Base-by-base conservation (phyloP, 1,140 invertebrate species). In the Cecropterus lyciades region DNA sequence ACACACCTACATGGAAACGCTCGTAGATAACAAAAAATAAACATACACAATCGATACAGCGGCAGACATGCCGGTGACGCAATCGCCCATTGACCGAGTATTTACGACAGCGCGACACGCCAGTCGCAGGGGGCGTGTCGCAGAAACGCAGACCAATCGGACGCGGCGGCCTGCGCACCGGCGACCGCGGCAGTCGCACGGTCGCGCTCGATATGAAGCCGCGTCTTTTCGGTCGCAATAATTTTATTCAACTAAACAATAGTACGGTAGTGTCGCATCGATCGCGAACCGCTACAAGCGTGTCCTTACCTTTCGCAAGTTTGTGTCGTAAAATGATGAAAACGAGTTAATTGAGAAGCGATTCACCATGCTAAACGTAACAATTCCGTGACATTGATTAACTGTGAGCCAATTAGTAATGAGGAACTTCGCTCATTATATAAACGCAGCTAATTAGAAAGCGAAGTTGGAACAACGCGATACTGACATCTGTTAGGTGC, bases 121-220 rank as follows among this genome's bases (percentile, higher is more conserved):
- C 57, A 67, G 76, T 79, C 76, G 78, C 77, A 72, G 70, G 68
- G 75, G 77, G 77, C 77, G 71, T 65, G 66, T 66, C 59, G 59
- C 56, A 62, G 45, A 62, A 48, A 62, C 45, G 65, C 65, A 74
- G 51, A 63, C 57, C 70, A 74, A 37, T 11, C 76, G 80, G 70
- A 71, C 10, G 57, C 53, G 51, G 71, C 73, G 73, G 75, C 72
- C 42, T 57, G 53, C 53, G 53, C 69, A 69, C 15, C 68, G 56
- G 57, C 70, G 67, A 74, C 70, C 69, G 73, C 76, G 74, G 46
- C 75, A 77, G 77, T 81, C 79, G 72, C 73, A 74, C 52, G 53
- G 70, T 37, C 40, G 65, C 57, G 48, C 20, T 33, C 55, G 27
- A 45, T 49, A 62, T 37, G 49, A 55, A 56, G 57, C 65, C 65